Evolutionary conservation across 1,140 invertebrate genomes (phyloP), one percentile per base, ranked within the genome.

Genomic region (Ostrea denselamellosa): DNA sequence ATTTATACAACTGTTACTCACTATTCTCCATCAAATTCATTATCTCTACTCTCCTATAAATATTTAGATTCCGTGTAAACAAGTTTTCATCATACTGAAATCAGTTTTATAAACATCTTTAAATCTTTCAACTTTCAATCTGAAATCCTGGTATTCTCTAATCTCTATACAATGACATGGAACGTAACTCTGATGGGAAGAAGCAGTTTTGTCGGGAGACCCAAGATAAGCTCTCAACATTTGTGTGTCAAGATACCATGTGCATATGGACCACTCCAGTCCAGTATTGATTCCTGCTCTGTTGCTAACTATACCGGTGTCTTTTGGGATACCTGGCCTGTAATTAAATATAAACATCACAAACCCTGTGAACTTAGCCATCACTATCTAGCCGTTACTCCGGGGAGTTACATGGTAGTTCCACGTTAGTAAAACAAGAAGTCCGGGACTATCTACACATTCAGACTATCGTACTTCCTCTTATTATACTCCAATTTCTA

Each of bases 291-390:
- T 77, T 77, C n/a, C 68, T 34, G 28, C 34, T 34, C 68, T 77
- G 68, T 34, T 25, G 5, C 14, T 77, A 34, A 9, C 68, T 77
- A 34, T 25, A 77, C 12, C 25, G 8, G 9, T 77, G 68, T 34
- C 68, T 10, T 34, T 25, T 28, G 28, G 28, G 68, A 77, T 77
- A 77, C 68, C 10, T 10, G 22, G 22, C 28, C 68, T 77, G 25
- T 77, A 77, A 77, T 77, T 28, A 77, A 34, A 77, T 25, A 77
- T n/a, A 62, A 22, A 22, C 65, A 71, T 28, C 22, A 71, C 22
- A 22, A 71, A 22, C 25, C 65, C 28, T 28, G 17, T 44, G 34
- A 44, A 44, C 34, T 44, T 5, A 44, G 34, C 34, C 34, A 44
- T 44, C 34, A 1, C 34, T 1, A 44, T 44, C 14, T 17, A 56